Evolutionary conservation across 2,113 vertebrate genomes (phyloP).

Genomic region (Pongo pygmaeus): DNA sequence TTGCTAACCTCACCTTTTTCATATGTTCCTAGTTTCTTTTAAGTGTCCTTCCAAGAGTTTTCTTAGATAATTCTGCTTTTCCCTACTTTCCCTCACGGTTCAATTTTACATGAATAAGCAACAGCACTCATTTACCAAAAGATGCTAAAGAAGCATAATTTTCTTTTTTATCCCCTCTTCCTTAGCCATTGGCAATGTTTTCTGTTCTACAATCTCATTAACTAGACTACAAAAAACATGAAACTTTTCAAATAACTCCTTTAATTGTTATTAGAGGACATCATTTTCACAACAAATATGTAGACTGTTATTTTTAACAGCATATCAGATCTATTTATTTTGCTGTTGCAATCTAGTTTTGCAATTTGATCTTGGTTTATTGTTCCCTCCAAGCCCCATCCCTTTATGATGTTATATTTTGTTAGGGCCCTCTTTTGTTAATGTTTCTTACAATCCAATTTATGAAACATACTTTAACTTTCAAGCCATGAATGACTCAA

Average conservation of each 20-base stretch:
- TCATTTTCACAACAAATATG: conserved; percentile 69
- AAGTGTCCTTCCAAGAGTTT: background rate
- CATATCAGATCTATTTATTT: conserved; percentile 71
- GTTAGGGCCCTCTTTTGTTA: conserved; percentile 58
- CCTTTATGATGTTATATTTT: conserved; percentile 63
- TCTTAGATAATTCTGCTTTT: conserved; percentile 18
- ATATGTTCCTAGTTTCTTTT: background rate
- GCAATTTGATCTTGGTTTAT: conserved; percentile 74
- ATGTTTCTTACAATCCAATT: conserved; percentile 67
- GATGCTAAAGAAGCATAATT: conserved; percentile 56
- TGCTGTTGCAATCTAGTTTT: conserved; percentile 79
- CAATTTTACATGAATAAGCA: conserved; percentile 63
- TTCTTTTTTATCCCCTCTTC: conserved; percentile 63
- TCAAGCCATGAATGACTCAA: conserved; percentile 62
- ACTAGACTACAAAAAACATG: conserved; percentile 11
- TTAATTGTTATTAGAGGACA: conserved; percentile 74
- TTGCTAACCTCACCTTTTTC: background rate
- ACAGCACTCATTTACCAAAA: conserved; percentile 54
- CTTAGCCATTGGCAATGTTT: conserved; percentile 64
- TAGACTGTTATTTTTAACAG: conserved; percentile 62
- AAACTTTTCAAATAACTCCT: conserved; percentile 73
- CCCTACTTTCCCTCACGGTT: background rate
- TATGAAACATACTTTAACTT: conserved; percentile 74
- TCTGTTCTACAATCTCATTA: conserved; percentile 76
- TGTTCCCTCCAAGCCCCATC: background rate